Evolutionary conservation across 1,140 invertebrate species (phyloP), one percentile per base, ranked within the genome.

Genomic region (Whitmania pigra): DNA sequence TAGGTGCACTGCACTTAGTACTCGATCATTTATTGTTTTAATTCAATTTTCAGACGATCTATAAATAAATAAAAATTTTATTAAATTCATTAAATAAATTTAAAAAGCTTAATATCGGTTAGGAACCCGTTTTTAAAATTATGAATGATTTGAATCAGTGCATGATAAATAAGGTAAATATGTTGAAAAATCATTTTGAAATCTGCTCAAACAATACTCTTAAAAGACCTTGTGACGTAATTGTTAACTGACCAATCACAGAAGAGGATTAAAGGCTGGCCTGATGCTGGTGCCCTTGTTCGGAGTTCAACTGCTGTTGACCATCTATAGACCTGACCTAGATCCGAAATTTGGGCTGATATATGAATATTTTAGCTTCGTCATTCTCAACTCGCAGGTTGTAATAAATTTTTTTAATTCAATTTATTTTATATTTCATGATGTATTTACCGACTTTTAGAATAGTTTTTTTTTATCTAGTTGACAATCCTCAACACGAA

Each of bases 221-320:
- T 69, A 25, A 31, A 69, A 25, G 25, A 43, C 20, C 22, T n/a
- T 31, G 22, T 36, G 22, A 22, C 67, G n/a, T 5, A 36, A 27
- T 53, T 69, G 67, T 4, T 76, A 76, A 11, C 43, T 11, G 43
- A 49, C 43, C 43, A 49, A 49, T 49, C 43, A 25, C 76, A 81
- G 80, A 71, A 71, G 78, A 36, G 80, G 79, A 2, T 71, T 81
- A 5, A 80, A 80, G 73, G 80, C 93, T 2, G 94, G 92, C 0
- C 85, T 94, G 75, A 86, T 96, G 68, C 84, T 96, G 73, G 88
- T 95, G 43, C 86, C 86, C 0, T 78, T 87, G 53, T 87, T 87
- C 77, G 86, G 86, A 0, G 79, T 87, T 3, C 86, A 96, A 80
- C 93, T 93, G 79, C 85, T 96, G 76, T 84, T 95, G 25, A 93